phyloP scores from a whole-genome alignment of 2,113 vertebrate genomes.

The Tringa solitaria region DNA sequence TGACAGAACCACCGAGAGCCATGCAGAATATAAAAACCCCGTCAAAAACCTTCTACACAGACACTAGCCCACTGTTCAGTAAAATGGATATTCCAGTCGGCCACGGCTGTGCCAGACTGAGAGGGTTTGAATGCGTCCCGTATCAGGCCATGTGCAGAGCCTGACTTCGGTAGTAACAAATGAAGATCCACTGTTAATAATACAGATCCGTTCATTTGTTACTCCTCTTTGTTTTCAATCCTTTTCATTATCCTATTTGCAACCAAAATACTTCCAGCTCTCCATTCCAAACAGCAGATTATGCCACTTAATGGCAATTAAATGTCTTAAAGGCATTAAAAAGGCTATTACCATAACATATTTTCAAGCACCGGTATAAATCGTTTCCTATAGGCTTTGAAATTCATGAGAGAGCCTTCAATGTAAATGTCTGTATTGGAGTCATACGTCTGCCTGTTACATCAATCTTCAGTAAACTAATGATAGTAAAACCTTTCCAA shows the following conservation, averaged over 20 bases:
- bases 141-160: neutral
- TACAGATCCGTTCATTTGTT: neutral
- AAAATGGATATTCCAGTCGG: fast-evolving
- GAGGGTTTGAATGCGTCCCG: fast-evolving
- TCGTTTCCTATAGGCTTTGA: neutral
- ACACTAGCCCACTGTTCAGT: neutral
- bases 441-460: neutral
- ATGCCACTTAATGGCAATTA: slow-evolving; percentile 37
- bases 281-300: neutral
- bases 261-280: slow-evolving; percentile 25
- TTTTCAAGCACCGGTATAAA: neutral
- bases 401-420: neutral
- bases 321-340: slow-evolving; percentile 19
- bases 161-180: neutral
- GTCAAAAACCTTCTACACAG: neutral
- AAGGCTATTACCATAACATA: slow-evolving; percentile 5
- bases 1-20: neutral
- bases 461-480: neutral
- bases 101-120: neutral
- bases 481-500: neutral
- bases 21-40: neutral
- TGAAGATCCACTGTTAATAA: neutral
- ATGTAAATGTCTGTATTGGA: fast-evolving
- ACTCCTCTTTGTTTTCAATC: neutral
- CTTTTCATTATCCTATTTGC: slow-evolving; percentile 22